A percentile compares a stretch with the other conserved stretches of the same genome.
phyloP scores from a whole-genome alignment of 2,888 invertebrate species.

The Exocentrus adspersus region DNA sequence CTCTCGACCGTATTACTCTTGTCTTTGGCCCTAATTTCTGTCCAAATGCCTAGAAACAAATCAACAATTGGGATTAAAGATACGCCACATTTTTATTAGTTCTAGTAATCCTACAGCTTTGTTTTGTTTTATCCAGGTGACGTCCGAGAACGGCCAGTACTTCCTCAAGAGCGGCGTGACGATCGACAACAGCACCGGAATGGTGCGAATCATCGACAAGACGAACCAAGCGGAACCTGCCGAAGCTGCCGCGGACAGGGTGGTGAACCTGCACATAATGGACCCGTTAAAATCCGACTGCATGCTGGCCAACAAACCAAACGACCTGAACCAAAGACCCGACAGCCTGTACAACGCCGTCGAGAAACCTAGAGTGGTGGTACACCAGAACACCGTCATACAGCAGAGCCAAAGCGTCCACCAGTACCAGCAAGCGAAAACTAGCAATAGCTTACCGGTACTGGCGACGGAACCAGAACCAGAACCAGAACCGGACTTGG shows the following conservation, averaged over 20 bases:
- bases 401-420: slow-evolving; percentile 21
- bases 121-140: slow-evolving; percentile 39
- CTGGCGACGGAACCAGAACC: too few species aligned
- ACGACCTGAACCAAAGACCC: slow-evolving; percentile 33
- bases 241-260: slow-evolving; percentile 43
- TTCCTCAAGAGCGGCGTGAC: slow-evolving; percentile 51
- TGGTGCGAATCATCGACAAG: slow-evolving; percentile 51
- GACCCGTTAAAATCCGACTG: slow-evolving; percentile 50
- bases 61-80: too few species aligned
- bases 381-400: slow-evolving; percentile 49
- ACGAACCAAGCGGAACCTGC: slow-evolving; percentile 37
- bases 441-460: slow-evolving; percentile 33
- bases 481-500: too few species aligned
- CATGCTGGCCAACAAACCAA: slow-evolving; percentile 45
- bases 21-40: too few species aligned
- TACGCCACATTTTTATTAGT: too few species aligned
- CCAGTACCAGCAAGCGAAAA: slow-evolving; percentile 10
- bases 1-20: background rate
- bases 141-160: slow-evolving; percentile 52
- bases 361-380: slow-evolving; percentile 41
- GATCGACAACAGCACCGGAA: slow-evolving; percentile 48
- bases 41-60: too few species aligned
- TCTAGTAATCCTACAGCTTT: too few species aligned
- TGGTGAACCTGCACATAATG: slow-evolving; percentile 54
- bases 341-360: slow-evolving; percentile 12